Evolutionary conservation across 2,113 vertebrate genomes (phyloP).

Genomic region (Micronycteris hirsuta): DNA sequence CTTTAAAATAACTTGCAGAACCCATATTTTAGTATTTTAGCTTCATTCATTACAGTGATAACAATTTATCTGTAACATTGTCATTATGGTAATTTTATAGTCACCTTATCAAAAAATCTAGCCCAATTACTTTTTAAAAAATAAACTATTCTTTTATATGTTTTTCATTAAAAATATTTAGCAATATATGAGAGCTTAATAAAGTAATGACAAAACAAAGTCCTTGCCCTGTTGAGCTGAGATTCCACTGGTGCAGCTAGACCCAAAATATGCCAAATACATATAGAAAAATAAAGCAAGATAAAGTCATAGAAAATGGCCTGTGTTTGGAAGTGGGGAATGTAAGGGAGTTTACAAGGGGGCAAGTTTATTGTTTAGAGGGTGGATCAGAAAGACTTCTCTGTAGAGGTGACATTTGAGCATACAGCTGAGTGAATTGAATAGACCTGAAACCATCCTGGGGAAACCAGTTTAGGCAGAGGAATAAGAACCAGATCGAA

Average conservation of each 20-base stretch:
- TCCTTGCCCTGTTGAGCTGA: not conserved
- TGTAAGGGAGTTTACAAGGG: not conserved
- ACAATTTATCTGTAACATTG: not conserved
- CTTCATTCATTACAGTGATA: conserved; percentile 6
- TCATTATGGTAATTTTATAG: not conserved
- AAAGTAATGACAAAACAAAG: not conserved
- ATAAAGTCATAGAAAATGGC: not conserved
- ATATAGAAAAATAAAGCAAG: not conserved
- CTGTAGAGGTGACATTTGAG: not conserved
- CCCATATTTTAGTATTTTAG: conserved; percentile 31
- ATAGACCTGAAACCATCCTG: not conserved
- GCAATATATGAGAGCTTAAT: not conserved
- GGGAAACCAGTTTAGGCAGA: not conserved
- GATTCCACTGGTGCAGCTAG: not conserved
- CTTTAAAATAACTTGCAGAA: conserved; percentile 12
- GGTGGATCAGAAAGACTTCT: not conserved
- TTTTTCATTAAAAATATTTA: conserved; percentile 10
- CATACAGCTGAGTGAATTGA: not conserved
- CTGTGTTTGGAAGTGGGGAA: not conserved
- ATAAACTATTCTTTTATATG: not conserved
- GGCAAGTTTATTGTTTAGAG: not conserved
- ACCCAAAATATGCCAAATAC: not conserved
- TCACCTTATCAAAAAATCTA: not conserved
- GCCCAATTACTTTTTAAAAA: not conserved
- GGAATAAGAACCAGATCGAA: not conserved